A percentile compares a stretch with the other conserved stretches of the same genome.
Conservation (phyloP, 2,113 vertebrate species). For the Hypomesus transpacificus region DNA sequence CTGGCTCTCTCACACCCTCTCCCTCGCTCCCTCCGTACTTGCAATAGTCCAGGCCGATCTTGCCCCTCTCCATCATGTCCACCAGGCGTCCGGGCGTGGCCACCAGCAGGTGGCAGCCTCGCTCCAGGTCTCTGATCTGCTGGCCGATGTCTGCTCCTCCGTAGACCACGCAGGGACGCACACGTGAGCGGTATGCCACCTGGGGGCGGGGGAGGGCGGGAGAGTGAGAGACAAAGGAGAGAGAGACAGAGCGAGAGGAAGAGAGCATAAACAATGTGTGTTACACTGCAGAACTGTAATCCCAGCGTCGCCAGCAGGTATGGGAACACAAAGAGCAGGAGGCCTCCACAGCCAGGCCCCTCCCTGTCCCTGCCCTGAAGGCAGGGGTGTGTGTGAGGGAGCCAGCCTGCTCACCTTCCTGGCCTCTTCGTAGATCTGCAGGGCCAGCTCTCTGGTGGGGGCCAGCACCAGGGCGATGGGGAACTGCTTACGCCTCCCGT, state of each 20-base stretch:
- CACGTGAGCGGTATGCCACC: slow-evolving; percentile 94
- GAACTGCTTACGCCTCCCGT: slow-evolving; percentile 93
- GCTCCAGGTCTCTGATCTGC: slow-evolving; percentile 93
- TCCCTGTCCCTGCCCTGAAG: too few species aligned
- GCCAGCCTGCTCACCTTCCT: slow-evolving; percentile 78
- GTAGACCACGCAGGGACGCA: slow-evolving; percentile 96
- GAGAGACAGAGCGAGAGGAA: neutral
- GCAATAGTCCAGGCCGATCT: slow-evolving; percentile 96
- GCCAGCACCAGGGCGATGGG: slow-evolving; percentile 93
- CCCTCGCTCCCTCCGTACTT: slow-evolving; percentile 70
- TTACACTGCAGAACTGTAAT: slow-evolving; percentile 1
- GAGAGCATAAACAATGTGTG: neutral
- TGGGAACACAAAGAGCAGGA: neutral
- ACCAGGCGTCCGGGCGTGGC: slow-evolving; percentile 94
- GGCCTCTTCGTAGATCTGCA: slow-evolving; percentile 96
- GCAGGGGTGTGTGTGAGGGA: neutral
- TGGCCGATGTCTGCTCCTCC: slow-evolving; percentile 97
- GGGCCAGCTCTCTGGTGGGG: slow-evolving; percentile 92
- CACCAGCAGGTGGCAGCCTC: slow-evolving; percentile 94
- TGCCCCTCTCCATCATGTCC: slow-evolving; percentile 98
- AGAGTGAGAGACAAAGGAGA: neutral
- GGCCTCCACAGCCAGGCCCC: neutral
- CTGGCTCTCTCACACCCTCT: too few species aligned
- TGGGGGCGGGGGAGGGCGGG: slow-evolving; percentile 41
- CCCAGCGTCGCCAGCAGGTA: neutral